Percentiles rank a stretch among this genome's conserved stretches.
Conservation (phyloP, 2,797 vertebrate species). For the Argya squamiceps region DNA sequence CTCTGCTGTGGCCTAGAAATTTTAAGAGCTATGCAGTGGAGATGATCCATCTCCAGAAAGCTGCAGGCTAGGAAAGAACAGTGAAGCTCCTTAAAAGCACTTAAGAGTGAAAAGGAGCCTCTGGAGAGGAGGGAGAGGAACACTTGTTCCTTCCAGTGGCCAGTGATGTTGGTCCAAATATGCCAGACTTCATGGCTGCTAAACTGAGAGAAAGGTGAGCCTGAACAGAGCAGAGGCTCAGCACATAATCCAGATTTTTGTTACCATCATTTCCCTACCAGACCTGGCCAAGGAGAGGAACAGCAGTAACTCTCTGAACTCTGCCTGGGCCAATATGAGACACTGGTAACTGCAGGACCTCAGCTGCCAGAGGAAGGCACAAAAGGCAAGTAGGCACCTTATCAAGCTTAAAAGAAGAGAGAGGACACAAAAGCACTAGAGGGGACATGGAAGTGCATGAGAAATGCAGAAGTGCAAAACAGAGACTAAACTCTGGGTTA, state of each 20-base stretch:
- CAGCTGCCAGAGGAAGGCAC: neutral
- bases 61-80: constrained; percentile 61
- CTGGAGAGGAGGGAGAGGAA: neutral
- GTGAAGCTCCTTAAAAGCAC: constrained; percentile 28
- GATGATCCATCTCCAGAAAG: constrained; percentile 48
- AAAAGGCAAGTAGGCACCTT: neutral
- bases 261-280: neutral
- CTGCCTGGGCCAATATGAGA: neutral
- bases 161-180: neutral
- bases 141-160: neutral
- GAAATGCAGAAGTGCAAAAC: neutral
- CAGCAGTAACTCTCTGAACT: neutral
- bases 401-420: neutral
- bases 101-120: neutral
- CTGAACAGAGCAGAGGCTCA: neutral
- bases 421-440: neutral
- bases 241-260: neutral
- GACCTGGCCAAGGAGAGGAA: neutral
- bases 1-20: constrained; percentile 58
- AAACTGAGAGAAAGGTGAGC: neutral
- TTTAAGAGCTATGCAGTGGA: constrained; percentile 34
- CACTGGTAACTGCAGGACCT: neutral
- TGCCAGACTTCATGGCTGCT: neutral
- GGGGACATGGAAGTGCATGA: neutral
- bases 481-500: neutral